phyloP scores from a whole-genome alignment of 2,797 vertebrate genomes.

The Gila robusta region DNA sequence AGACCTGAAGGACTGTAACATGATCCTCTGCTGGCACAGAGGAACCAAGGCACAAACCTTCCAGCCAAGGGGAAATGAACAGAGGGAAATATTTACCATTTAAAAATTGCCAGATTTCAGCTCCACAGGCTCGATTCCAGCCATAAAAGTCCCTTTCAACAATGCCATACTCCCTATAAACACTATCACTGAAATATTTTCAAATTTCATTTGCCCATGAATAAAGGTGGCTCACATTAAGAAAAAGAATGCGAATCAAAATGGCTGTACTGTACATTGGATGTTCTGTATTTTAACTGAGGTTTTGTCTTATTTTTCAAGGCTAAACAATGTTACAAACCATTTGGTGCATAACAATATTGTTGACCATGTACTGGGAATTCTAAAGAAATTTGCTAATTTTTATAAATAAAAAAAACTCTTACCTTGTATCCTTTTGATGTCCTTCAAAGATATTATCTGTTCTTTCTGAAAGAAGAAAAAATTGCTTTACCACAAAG shows the following conservation, averaged over 20 bases:
- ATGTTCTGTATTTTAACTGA: background rate
- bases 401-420: background rate
- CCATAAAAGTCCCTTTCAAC: slow-evolving; percentile 52
- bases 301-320: background rate
- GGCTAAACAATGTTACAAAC: background rate
- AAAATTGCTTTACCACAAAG: background rate
- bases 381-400: background rate
- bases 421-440: background rate
- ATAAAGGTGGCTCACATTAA: slow-evolving; percentile 30
- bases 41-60: slow-evolving; percentile 59
- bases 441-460: background rate
- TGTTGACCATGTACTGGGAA: background rate
- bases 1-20: slow-evolving; percentile 49
- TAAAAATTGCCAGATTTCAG: slow-evolving; percentile 65
- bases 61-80: slow-evolving; percentile 63
- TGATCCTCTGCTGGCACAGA: slow-evolving; percentile 60
- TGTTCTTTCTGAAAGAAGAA: slow-evolving; percentile 1
- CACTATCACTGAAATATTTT: slow-evolving; percentile 62
- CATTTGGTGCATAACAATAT: background rate
- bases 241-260: background rate
- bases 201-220: background rate
- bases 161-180: slow-evolving; percentile 60
- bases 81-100: slow-evolving; percentile 65
- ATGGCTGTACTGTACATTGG: too few species aligned
- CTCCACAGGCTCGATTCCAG: slow-evolving; percentile 57